These are phyloP conservation scores for Parauchenoglanis ngamensis DNA, from an alignment of 2,797 vertebrate species.

Conservation along the genomic window DNA sequence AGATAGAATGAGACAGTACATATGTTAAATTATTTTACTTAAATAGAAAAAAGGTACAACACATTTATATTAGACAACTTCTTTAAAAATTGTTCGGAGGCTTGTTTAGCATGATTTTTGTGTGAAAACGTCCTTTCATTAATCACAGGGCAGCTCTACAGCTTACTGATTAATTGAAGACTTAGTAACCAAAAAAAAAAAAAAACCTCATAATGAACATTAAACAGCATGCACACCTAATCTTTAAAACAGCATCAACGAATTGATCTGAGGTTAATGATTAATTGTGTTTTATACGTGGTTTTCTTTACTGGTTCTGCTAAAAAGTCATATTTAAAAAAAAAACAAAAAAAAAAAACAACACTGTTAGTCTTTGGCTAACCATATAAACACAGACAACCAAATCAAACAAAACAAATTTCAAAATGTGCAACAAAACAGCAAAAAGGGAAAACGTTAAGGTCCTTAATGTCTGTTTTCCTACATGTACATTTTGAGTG, in stretches of 20 bases:
- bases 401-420: constrained; percentile 14
- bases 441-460: background rate
- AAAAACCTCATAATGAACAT: background rate
- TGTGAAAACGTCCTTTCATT: constrained; percentile 17
- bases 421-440: constrained; percentile 20
- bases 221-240: background rate
- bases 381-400: constrained; percentile 28
- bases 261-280: constrained; percentile 35
- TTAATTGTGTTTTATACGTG: background rate
- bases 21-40: constrained; percentile 58
- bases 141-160: constrained; percentile 50
- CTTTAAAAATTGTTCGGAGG: constrained; percentile 79
- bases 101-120: constrained; percentile 46
- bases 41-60: constrained; percentile 61
- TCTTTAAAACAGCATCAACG: constrained; percentile 21
- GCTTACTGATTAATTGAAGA: constrained; percentile 8
- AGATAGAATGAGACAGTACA: background rate
- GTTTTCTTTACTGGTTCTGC: background rate
- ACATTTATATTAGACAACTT: constrained; percentile 74
- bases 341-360: background rate
- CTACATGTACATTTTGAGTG: background rate
- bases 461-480: background rate
- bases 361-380: constrained; percentile 42
- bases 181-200: background rate
- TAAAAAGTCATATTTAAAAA: constrained; percentile 5